phyloP scores from a whole-genome alignment of 1,140 invertebrate genomes.

The Chymomyza costata region DNA sequence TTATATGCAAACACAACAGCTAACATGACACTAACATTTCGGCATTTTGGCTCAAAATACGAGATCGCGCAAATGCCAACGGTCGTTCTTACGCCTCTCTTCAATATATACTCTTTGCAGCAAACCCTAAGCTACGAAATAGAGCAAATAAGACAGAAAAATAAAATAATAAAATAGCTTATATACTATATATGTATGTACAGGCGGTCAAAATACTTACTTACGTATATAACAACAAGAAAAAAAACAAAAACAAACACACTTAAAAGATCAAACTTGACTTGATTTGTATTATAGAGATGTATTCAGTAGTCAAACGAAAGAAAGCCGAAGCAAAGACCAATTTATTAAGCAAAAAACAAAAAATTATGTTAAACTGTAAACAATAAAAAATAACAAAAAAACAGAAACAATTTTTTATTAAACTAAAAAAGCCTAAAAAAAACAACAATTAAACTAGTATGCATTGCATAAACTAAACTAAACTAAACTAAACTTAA shows the following conservation, averaged over 20 bases:
- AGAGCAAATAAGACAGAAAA: background rate
- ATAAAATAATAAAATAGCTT: slow-evolving; percentile 13
- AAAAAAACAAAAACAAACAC: slow-evolving; percentile 12
- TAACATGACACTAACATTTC: too few relatives aligned
- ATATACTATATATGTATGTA: slow-evolving; percentile 32
- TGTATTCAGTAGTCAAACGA: slow-evolving; percentile 62
- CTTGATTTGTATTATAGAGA: slow-evolving; percentile 68
- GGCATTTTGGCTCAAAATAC: too few relatives aligned
- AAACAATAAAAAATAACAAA: slow-evolving; percentile 13
- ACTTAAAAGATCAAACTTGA: slow-evolving; percentile 65
- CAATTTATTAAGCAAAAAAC: slow-evolving; percentile 63
- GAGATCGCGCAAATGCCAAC: too few relatives aligned
- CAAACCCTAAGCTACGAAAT: too few relatives aligned
- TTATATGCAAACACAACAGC: too few relatives aligned
- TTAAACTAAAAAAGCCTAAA: slow-evolving; percentile 49
- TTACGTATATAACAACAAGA: slow-evolving; percentile 15
- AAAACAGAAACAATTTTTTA: slow-evolving; percentile 51
- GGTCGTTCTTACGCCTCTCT: too few relatives aligned
- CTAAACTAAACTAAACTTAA: slow-evolving; percentile 26
- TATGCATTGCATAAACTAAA: slow-evolving; percentile 45
- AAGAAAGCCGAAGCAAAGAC: slow-evolving; percentile 70
- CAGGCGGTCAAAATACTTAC: slow-evolving; percentile 39
- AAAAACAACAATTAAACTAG: slow-evolving; percentile 36
- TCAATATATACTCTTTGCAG: too few relatives aligned
- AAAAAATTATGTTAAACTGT: slow-evolving; percentile 12